phyloP scores from a whole-genome alignment of 2,113 vertebrate genomes.

The Crypturellus undulatus region DNA sequence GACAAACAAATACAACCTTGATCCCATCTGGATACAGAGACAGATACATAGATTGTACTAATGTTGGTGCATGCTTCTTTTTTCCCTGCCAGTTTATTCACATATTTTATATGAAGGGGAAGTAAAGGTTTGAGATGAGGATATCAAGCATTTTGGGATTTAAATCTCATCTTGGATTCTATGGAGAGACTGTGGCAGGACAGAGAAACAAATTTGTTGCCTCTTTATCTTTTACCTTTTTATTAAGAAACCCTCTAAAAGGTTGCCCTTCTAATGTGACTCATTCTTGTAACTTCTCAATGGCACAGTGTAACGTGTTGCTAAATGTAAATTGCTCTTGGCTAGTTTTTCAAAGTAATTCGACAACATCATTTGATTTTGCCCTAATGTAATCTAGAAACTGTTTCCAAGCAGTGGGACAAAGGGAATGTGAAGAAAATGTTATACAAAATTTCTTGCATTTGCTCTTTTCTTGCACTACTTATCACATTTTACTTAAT shows the following conservation, averaged over 20 bases:
- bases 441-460: neutral
- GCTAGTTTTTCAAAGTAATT: constrained; percentile 46
- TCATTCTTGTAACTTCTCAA: neutral
- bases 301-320: neutral
- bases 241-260: neutral
- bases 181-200: neutral
- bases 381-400: constrained; percentile 11
- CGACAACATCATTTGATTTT: constrained; percentile 42
- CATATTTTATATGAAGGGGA: neutral
- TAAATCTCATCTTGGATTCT: neutral
- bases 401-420: constrained; percentile 5
- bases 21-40: neutral
- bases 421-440: neutral
- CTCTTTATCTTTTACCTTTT: neutral
- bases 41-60: neutral
- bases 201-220: neutral
- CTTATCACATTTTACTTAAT: constrained; percentile 9
- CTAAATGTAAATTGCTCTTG: constrained; percentile 45
- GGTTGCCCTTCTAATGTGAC: neutral
- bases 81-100: neutral
- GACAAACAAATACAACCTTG: neutral
- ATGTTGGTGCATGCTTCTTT: neutral
- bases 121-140: neutral
- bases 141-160: too few relatives aligned
- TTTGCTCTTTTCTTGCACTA: neutral